phyloP scores from a whole-genome alignment of 2,888 invertebrate genomes.

The Molanna angustata region DNA sequence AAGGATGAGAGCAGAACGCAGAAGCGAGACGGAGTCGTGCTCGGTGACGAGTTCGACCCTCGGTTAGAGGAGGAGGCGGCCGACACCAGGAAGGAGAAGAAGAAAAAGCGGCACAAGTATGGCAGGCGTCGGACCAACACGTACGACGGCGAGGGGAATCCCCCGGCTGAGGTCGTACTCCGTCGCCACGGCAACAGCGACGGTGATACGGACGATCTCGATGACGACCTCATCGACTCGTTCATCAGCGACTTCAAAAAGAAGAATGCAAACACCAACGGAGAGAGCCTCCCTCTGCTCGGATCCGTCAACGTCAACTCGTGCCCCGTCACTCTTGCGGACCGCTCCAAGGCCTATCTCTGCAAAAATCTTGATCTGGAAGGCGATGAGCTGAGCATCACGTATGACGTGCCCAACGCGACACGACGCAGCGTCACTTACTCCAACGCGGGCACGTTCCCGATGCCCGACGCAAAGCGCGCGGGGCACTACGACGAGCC shows the following conservation, averaged over 20 bases:
- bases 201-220: constrained; percentile 35
- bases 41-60: constrained; percentile 6
- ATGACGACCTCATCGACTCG: constrained; percentile 47
- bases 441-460: constrained; percentile 52
- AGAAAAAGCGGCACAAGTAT: constrained; percentile 36
- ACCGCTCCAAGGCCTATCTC: constrained; percentile 27
- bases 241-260: constrained; percentile 48
- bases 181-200: constrained; percentile 35
- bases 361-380: constrained; percentile 30
- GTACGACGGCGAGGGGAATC: constrained; percentile 38
- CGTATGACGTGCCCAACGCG: constrained; percentile 26
- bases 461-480: constrained; percentile 51
- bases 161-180: constrained; percentile 33
- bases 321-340: constrained; percentile 37
- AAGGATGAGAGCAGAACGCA: constrained; percentile 2
- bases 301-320: constrained; percentile 38
- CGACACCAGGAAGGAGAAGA: constrained; percentile 15
- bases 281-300: constrained; percentile 41
- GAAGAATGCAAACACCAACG: constrained; percentile 41
- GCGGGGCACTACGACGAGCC: constrained; percentile 35
- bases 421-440: constrained; percentile 46
- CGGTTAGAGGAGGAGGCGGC: constrained; percentile 12
- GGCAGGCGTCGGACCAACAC: constrained; percentile 39
- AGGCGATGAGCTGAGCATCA: constrained; percentile 25
- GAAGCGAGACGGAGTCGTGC: constrained; percentile 9